Evolutionary conservation across 2,888 invertebrate species (phyloP).

Genomic region (Odontocolon sp.): DNA sequence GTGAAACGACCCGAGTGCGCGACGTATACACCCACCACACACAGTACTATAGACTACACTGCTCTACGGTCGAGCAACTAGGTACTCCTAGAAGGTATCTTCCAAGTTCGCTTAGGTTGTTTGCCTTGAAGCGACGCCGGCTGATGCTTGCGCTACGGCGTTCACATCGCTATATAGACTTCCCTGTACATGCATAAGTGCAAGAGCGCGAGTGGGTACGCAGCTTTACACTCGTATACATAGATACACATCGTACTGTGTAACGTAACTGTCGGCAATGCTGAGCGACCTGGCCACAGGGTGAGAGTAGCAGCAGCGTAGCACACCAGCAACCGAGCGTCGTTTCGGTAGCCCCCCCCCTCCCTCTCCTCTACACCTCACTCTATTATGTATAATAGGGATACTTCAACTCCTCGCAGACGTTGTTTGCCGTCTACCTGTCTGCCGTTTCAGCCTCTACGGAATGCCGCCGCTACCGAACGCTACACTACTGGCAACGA

Average conservation of each 20-base stretch:
- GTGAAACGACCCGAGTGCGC: slow-evolving; percentile 40
- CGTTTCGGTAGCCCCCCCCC: slow-evolving; percentile 63
- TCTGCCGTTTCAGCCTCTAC: slow-evolving; percentile 64
- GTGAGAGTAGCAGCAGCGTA: neutral
- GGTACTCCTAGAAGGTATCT: too few relatives aligned
- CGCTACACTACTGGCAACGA: slow-evolving; percentile 17
- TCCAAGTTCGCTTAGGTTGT: slow-evolving; percentile 7
- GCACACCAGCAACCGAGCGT: slow-evolving; percentile 34
- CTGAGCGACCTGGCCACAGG: neutral
- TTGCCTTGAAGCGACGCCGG: neutral
- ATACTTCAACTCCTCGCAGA: slow-evolving; percentile 69
- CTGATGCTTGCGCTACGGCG: neutral
- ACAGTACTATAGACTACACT: neutral
- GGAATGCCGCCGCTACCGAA: slow-evolving; percentile 61
- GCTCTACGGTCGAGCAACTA: neutral
- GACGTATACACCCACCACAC: neutral
- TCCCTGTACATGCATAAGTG: slow-evolving; percentile 1
- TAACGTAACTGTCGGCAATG: slow-evolving; percentile 15
- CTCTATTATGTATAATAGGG: slow-evolving; percentile 72
- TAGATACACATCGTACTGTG: neutral
- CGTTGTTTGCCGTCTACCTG: slow-evolving; percentile 73
- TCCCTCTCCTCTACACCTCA: slow-evolving; percentile 10
- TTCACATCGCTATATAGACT: neutral
- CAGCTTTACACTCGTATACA: neutral
- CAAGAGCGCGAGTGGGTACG: neutral